phyloP scores from a whole-genome alignment of 1,140 invertebrate species.

The Sitophilus oryzae region DNA sequence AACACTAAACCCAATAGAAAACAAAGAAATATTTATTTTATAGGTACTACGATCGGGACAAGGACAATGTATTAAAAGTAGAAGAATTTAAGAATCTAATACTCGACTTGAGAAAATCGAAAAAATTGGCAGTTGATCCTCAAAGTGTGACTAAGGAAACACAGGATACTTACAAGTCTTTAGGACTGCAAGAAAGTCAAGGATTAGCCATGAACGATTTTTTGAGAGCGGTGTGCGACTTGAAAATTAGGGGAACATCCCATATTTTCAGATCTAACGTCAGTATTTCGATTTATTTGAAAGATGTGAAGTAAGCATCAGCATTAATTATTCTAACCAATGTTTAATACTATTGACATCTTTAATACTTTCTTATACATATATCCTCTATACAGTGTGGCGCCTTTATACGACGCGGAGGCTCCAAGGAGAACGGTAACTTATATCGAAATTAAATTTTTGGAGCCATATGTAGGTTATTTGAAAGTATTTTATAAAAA shows the following conservation, averaged over 20 bases:
- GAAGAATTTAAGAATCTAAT: conserved; percentile 34
- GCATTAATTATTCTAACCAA: neutral
- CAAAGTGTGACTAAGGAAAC: conserved; percentile 29
- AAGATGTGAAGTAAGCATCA: conserved; percentile 23
- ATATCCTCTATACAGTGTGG: neutral
- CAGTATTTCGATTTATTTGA: conserved; percentile 27
- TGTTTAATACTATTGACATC: neutral
- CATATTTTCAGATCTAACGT: conserved; percentile 39
- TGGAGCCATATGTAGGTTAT: too few species aligned
- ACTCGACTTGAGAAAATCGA: conserved; percentile 26
- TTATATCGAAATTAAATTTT: too few species aligned
- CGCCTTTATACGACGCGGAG: too few species aligned
- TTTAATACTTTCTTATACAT: neutral
- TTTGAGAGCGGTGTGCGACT: conserved; percentile 43
- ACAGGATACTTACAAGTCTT: conserved; percentile 32
- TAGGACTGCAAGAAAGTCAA: conserved; percentile 40
- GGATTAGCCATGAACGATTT: conserved; percentile 42
- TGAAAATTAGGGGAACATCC: conserved; percentile 45
- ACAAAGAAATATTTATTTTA: conserved; percentile 16
- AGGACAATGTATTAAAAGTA: conserved; percentile 28
- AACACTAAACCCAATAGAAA: too few species aligned
- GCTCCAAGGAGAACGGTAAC: too few species aligned
- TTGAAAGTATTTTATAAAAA: too few species aligned
- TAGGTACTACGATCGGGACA: conserved; percentile 36
- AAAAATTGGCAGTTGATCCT: conserved; percentile 29